phyloP scores from a whole-genome alignment of 1,140 invertebrate genomes.

The Andrena cerasifolii region DNA sequence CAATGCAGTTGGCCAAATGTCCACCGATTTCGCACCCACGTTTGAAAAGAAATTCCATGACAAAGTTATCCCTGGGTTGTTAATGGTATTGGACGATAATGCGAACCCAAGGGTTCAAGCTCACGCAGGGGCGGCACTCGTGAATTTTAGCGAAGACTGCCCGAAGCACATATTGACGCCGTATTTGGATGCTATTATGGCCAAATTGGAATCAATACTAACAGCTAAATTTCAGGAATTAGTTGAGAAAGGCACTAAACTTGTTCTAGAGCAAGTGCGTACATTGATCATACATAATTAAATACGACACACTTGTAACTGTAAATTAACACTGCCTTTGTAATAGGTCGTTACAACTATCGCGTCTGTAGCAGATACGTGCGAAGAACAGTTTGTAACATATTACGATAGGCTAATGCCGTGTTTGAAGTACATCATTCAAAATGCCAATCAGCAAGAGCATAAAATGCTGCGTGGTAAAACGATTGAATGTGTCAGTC shows the following conservation, averaged over 20 bases:
- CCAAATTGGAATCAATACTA: conserved; percentile 94
- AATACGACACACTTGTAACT: not conserved
- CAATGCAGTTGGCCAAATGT: conserved; percentile 99
- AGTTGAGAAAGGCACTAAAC: conserved; percentile 95
- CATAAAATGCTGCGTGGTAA: conserved; percentile 95
- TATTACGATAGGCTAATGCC: conserved; percentile 96
- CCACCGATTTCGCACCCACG: conserved; percentile 97
- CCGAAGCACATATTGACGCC: conserved; percentile 95
- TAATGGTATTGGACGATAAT: conserved; percentile 95
- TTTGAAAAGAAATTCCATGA: conserved; percentile 99
- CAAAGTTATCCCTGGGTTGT: conserved; percentile 94
- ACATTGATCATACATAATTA: conserved; percentile 7
- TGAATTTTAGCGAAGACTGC: conserved; percentile 99
- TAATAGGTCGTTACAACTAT: conserved; percentile 94
- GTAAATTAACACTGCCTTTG: conserved; percentile 8
- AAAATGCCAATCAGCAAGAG: conserved; percentile 94
- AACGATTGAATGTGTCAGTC: conserved; percentile 98
- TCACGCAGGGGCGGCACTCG: conserved; percentile 96
- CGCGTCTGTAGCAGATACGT: conserved; percentile 99
- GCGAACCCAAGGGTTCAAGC: conserved; percentile 96
- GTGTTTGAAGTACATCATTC: conserved; percentile 98
- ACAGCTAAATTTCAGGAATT: conserved; percentile 97
- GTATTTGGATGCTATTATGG: conserved; percentile 96
- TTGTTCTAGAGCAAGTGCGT: conserved; percentile 96
- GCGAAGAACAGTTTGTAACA: conserved; percentile 96